Percentiles rank a stretch among this genome's conserved stretches.
Evolutionary conservation across 2,113 vertebrate genomes (phyloP).

Genomic region (Hypanus sabinus): DNA sequence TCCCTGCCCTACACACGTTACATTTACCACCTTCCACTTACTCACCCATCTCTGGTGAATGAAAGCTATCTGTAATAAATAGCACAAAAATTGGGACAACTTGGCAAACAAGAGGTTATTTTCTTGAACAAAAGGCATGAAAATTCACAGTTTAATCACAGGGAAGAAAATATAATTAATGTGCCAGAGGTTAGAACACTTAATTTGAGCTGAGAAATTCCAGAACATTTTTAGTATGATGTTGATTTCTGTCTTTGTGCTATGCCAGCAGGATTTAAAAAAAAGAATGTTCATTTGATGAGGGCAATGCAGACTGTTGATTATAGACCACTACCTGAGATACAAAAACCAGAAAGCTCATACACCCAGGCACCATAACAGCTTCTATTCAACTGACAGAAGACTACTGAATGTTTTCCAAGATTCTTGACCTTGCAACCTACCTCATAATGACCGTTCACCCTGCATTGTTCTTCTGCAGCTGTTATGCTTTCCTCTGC

Average conservation of each 20-base stretch:
- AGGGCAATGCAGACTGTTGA: neutral
- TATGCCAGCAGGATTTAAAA: neutral
- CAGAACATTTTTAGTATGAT: neutral
- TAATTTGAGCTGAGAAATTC: neutral
- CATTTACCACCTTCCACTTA: too few relatives aligned
- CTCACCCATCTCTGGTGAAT: too few relatives aligned
- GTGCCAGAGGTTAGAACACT: neutral
- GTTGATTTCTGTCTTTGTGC: neutral
- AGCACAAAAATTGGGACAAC: neutral
- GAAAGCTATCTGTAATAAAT: neutral
- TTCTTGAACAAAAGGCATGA: neutral
- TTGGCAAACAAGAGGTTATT: neutral
- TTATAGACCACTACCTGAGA: neutral
- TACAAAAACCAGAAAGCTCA: too few relatives aligned
- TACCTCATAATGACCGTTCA: too few relatives aligned
- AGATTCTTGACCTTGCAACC: too few relatives aligned
- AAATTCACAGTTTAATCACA: neutral
- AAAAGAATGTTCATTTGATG: neutral
- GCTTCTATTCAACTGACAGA: too few relatives aligned
- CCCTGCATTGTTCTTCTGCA: too few relatives aligned
- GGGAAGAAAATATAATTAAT: neutral
- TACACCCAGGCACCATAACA: too few relatives aligned
- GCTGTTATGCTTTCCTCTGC: too few relatives aligned
- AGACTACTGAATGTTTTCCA: too few relatives aligned
- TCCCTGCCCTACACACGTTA: too few relatives aligned